Conservation (phyloP, 1,140 invertebrate species). For the Diabrotica undecimpunctata region DNA sequence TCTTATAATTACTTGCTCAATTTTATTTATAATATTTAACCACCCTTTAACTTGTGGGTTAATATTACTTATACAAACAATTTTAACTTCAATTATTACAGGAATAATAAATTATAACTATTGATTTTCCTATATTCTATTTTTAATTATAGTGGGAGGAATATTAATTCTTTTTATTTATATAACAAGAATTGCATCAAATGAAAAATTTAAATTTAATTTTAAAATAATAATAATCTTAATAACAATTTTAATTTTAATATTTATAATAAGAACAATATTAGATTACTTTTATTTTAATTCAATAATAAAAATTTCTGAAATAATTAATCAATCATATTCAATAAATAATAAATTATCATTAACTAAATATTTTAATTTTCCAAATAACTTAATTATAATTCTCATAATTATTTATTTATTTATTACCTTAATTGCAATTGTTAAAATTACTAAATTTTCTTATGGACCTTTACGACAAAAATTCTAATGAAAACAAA, state of each 20-base stretch:
- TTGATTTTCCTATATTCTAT: constrained; percentile 53
- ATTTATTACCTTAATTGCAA: constrained; percentile 50
- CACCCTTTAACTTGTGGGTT: constrained; percentile 52
- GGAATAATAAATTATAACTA: constrained; percentile 47
- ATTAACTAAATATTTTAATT: constrained; percentile 49
- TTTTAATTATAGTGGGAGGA: constrained; percentile 54
- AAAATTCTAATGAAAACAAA: constrained; percentile 50
- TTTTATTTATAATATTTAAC: constrained; percentile 49
- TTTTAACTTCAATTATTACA: constrained; percentile 46
- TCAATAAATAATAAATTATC: constrained; percentile 22
- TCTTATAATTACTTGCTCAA: constrained; percentile 40
- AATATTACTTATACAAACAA: constrained; percentile 50
- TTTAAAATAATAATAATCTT: constrained; percentile 6
- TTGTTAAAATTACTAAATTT: constrained; percentile 50
- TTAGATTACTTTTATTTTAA: neutral
- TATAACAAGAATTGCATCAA: constrained; percentile 53
- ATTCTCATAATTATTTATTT: constrained; percentile 52
- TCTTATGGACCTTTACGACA: constrained; percentile 47
- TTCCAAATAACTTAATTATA: constrained; percentile 46
- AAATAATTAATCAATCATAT: constrained; percentile 8
- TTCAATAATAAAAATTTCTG: neutral
- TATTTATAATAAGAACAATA: neutral
- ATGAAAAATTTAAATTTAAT: constrained; percentile 51
- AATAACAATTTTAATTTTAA: neutral
- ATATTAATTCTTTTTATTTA: constrained; percentile 57